These are phyloP conservation scores for Neosilurus mollespiculum DNA, from an alignment of 2,797 vertebrate species.

Conservation along the genomic window DNA sequence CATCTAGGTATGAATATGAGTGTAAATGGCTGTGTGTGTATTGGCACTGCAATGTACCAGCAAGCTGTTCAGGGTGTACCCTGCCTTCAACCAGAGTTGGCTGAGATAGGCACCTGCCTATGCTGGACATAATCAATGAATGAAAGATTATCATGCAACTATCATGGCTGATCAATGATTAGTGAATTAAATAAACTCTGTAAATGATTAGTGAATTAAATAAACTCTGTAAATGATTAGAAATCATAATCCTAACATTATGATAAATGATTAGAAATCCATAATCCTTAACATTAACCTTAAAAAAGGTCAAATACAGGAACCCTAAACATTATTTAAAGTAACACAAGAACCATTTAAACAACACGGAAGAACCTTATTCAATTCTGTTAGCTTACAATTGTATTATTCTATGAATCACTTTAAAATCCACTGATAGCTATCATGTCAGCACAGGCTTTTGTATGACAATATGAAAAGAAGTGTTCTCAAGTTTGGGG, in stretches of 20 bases:
- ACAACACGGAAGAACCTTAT: not conserved
- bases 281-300: not conserved
- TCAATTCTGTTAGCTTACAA: not conserved
- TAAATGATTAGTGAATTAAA: not conserved
- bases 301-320: not conserved
- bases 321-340: not conserved
- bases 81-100: too few relatives aligned
- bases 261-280: too few relatives aligned
- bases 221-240: too few relatives aligned
- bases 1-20: too few relatives aligned
- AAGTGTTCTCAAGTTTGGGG: not conserved
- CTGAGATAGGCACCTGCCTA: too few relatives aligned
- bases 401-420: not conserved
- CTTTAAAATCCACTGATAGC: not conserved
- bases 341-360: not conserved
- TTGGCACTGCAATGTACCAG: too few relatives aligned
- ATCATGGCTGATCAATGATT: not conserved
- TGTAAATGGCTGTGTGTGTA: too few relatives aligned
- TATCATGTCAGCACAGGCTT: not conserved
- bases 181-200: not conserved
- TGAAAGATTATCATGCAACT: too few relatives aligned
- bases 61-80: too few relatives aligned
- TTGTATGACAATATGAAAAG: not conserved
- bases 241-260: too few relatives aligned
- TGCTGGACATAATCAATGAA: too few relatives aligned